These are phyloP conservation scores for Adelognathus sp. DNA, from an alignment of 2,888 invertebrate genomes.

Conservation along the genomic window DNA sequence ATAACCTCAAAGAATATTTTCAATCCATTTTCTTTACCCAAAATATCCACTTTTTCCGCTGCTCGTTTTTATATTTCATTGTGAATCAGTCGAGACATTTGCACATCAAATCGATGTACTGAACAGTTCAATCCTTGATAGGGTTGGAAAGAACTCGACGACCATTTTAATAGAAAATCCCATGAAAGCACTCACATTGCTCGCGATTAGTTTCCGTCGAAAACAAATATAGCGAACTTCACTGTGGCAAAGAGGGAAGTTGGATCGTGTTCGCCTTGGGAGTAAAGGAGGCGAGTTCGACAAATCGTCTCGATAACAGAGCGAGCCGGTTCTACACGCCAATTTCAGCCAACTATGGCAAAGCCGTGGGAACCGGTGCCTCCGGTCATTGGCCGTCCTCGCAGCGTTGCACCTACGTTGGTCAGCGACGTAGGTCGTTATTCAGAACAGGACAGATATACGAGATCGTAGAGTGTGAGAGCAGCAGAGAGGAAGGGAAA, in stretches of 20 bases:
- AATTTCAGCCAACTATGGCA: slow-evolving; percentile 46
- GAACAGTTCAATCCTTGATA: no score
- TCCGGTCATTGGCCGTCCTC: slow-evolving; percentile 50
- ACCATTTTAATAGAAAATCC: no score
- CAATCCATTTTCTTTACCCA: no score
- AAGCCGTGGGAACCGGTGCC: slow-evolving; percentile 54
- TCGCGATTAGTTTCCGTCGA: no score
- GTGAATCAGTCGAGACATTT: no score
- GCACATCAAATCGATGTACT: no score
- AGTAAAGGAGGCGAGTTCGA: slow-evolving; percentile 15
- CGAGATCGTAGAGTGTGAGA: slow-evolving; percentile 14
- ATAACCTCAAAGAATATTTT: no score
- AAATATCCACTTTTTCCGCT: no score
- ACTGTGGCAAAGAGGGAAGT: slow-evolving; percentile 55
- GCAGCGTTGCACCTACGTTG: slow-evolving; percentile 1
- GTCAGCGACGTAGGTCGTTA: slow-evolving; percentile 15
- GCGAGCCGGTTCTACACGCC: slow-evolving; percentile 12
- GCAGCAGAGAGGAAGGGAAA: not conserved
- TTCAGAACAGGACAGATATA: not conserved
- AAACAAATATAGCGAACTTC: not conserved
- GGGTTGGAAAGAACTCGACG: no score
- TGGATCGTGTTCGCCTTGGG: slow-evolving; percentile 4
- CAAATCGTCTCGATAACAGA: slow-evolving; percentile 42
- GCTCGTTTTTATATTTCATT: no score
- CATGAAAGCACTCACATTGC: no score